Evolutionary conservation across 2,888 invertebrate genomes (phyloP), one percentile per base, ranked within the genome.

Genomic region (Brenthis daphne): DNA sequence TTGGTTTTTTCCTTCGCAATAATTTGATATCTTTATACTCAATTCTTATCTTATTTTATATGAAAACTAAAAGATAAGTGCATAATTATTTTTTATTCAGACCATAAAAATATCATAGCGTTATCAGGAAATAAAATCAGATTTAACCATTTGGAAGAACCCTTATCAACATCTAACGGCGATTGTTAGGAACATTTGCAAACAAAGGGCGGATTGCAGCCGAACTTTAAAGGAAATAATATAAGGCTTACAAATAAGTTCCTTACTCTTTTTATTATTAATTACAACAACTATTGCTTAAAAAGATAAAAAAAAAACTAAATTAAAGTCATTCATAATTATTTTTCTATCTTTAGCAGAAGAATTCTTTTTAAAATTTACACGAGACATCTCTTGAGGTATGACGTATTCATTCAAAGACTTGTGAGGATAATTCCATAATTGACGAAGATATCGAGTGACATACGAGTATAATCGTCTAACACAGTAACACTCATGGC

Each of bases 111-210:
- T 16, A 60, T 24, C 54, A n/a, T n/a, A 55, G 16, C 6, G 66
- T 50, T 67, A 67, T 67, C 67, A 43, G 6, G 37, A 37, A 6
- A 48, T 24, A 61, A 55, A 50, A 67, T 67, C 66, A 50, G 55
- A 54, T 51, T 53, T 47, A 58, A 24, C 11, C 61, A 79, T 79
- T 75, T 71, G 76, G 70, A 75, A 77, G 78, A 76, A 78, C 72
- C 74, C 73, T 74, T 57, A 58, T 75, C 77, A 73, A 75, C 79
- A 80, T 82, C 80, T 82, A 80, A 78, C 76, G 75, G 77, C 80
- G 80, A 82, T 82, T 79, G 79, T 80, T 82, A 75, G 77, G 77
- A 79, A 80, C 75, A 89, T 89, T 89, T 87, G 84, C 89, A 89
- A 85, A 89, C 89, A 89, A 89, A 85, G 83, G 82, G 79, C 79